phyloP scores from a whole-genome alignment of 2,888 invertebrate genomes.

The Tridacna gigas region DNA sequence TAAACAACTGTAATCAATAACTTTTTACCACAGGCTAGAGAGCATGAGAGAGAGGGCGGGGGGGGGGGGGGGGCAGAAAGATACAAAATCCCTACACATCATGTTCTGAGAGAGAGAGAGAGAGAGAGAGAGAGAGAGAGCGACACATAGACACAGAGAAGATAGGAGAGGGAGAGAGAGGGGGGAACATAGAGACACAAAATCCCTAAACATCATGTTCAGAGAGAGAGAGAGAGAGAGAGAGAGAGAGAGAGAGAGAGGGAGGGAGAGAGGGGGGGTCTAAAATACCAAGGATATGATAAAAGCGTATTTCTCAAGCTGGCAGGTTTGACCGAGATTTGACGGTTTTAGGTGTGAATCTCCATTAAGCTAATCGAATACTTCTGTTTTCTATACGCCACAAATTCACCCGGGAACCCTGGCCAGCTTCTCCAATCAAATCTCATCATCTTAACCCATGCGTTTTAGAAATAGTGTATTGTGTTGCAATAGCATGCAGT shows the following conservation, averaged over 20 bases:
- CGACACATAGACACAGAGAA: neutral
- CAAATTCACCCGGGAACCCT: neutral
- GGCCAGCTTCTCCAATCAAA: too few species aligned
- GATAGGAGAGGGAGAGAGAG: neutral
- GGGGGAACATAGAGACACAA: too few species aligned
- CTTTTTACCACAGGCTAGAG: too few species aligned
- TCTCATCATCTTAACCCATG: too few species aligned
- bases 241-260: slow-evolving; percentile 1
- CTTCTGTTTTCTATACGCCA: slow-evolving; percentile 4
- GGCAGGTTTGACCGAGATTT: slow-evolving; percentile 6
- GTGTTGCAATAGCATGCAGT: too few species aligned
- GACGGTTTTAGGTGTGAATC: neutral
- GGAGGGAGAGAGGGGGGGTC: neutral
- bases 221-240: neutral
- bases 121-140: neutral
- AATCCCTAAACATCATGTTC: too few species aligned
- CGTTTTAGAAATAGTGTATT: too few species aligned
- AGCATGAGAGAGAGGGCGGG: too few species aligned
- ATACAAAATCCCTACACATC: too few species aligned
- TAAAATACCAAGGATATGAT: neutral
- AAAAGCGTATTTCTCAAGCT: neutral
- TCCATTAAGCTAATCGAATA: slow-evolving; percentile 19
- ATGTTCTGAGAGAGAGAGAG: neutral
- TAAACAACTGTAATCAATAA: too few species aligned
- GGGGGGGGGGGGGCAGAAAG: too few species aligned